Base-by-base conservation (phyloP, 2,888 invertebrate genomes). In the Hydrotaea diabolus region DNA sequence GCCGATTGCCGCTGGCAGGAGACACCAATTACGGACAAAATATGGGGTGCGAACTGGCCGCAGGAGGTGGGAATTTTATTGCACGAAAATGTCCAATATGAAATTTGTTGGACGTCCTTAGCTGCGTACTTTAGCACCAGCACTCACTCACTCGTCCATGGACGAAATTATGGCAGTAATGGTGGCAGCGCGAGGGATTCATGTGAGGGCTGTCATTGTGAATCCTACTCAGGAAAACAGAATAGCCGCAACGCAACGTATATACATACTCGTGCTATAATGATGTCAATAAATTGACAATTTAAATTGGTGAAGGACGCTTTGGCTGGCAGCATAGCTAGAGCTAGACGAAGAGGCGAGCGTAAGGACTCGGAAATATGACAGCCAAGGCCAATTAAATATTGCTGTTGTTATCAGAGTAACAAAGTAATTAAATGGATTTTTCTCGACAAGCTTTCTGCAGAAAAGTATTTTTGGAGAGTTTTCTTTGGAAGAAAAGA, bases 261-360 rank as follows among this genome's bases (percentile, higher is more conserved):
- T 26, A 59, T 26, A 36, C 36, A 36, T 5, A 3, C 3, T 36
- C 36, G 8, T 39, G 7, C 3, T 39, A 62, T 62, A 62, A 62
- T 31, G 17, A 62, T 62, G 62, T 62, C 31, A 26, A 62, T 26
- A 62, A 62, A 62, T 62, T 31, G 62, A 62, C 62, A 62, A 62
- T 62, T n/a, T 31, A 62, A 62, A 31, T 31, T 62, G 62, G 1
- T 5, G 23, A 62, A 62, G 15, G 62, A 36, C 62, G 7, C 4
- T n/a, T n/a, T n/a, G n/a, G 49, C 31, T 2, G n/a, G 49, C n/a
- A 15, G 49, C 7, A 7, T 39, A 11, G 49, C 3, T 15, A n/a
- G 3, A 2, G 49, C 1, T 15, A 3, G n/a, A 49, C 7, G n/a
- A 43, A 7, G 5, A n/a, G 3, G n/a, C 3, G 15, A n/a, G 49